Evolutionary conservation across 2,797 vertebrate species (phyloP), one percentile per base, ranked within the genome.

Genomic region (Sphenodon punctatus): DNA sequence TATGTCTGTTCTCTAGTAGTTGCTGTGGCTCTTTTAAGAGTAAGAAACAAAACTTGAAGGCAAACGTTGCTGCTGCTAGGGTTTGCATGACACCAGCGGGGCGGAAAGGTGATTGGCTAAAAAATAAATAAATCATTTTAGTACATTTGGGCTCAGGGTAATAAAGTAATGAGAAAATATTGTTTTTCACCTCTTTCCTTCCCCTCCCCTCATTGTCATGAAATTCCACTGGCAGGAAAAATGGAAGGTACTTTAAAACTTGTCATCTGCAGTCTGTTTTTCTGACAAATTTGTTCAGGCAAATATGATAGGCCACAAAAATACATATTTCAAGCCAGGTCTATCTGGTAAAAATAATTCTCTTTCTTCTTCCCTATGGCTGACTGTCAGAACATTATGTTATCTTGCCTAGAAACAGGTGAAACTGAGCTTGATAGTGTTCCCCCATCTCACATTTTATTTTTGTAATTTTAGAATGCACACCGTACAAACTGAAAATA

Each of bases 71-170:
- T 34, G 43, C 53, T 67, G 38, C 73, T 27, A 45, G n/a, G 36
- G 41, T 34, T 34, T 58, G 16, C 27, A 2, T 17, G 4, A 12
- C 34, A n/a, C n/a, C n/a, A 0, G 0, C 7, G 7, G 25, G 3
- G 39, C 51, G 27, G 36, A 41, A 46, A 12, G 34, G 12, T 13
- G 4, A 4, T 22, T 9, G 8, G 30, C 22, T 38, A 51, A 60
- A 0, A 20, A 48, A 19, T 36, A 38, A 63, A 53, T 27, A 4
- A n/a, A n/a, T n/a, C n/a, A n/a, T 12, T 36, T 1, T 36, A 30
- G 30, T 25, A 8, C 6, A 30, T 45, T 55, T 59, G 12, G 56
- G 25, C 48, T 42, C 2, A 12, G 13, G 48, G 19, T 30, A 71
- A 32, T 25, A 38, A 73, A 70, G 23, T 2, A 12, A 2, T 13